Conservation (phyloP, 2,113 vertebrate species). For the Puffinus mauretanicus region DNA sequence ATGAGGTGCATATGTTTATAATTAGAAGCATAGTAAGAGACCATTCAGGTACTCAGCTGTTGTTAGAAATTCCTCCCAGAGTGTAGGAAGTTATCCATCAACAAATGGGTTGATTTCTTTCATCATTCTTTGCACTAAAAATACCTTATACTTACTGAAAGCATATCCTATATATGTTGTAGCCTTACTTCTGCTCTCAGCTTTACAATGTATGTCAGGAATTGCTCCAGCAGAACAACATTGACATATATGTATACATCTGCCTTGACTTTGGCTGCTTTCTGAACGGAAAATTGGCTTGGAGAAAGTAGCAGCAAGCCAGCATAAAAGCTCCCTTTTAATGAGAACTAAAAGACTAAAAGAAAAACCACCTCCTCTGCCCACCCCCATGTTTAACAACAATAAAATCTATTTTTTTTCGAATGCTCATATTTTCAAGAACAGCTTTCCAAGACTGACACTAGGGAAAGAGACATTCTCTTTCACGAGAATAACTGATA, state of each 20-base stretch:
- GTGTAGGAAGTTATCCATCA: background rate
- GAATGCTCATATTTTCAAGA: background rate
- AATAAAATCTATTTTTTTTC: background rate
- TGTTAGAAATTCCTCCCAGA: background rate
- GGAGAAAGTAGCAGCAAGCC: background rate
- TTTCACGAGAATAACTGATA: background rate
- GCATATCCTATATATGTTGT: background rate
- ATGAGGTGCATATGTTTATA: background rate
- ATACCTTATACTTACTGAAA: background rate
- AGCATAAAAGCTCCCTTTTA: background rate
- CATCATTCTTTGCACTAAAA: background rate
- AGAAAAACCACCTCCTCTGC: background rate
- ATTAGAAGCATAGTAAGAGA: background rate
- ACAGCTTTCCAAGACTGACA: background rate
- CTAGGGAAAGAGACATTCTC: background rate
- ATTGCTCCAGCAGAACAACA: background rate
- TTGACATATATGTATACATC: too few species aligned
- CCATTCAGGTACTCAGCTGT: background rate
- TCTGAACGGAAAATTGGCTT: background rate
- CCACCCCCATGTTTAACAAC: background rate
- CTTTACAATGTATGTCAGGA: background rate
- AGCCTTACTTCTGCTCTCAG: background rate
- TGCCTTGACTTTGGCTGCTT: background rate
- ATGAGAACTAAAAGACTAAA: background rate
- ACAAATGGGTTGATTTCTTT: background rate